These are phyloP conservation scores for Anabacerthia variegaticeps DNA, from an alignment of 2,797 vertebrate genomes.

Conservation along the genomic window DNA sequence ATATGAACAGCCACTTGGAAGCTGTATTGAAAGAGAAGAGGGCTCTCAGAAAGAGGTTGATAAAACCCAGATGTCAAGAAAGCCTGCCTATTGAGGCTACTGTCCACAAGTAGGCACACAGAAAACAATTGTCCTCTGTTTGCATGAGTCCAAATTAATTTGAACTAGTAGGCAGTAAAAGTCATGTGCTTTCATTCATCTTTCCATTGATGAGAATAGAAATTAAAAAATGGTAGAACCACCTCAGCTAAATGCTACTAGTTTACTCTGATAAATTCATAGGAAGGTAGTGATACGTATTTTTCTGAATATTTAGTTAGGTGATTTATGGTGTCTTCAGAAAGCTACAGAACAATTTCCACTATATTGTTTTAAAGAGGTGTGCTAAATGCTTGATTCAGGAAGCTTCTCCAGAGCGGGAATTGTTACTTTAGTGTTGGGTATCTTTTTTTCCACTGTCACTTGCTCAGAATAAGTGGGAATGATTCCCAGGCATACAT, in stretches of 20 bases:
- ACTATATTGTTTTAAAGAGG: not conserved
- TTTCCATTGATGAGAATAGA: not conserved
- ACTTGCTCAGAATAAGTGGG: not conserved
- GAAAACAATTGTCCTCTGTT: not conserved
- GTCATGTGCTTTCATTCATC: not conserved
- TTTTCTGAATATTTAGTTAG: not conserved
- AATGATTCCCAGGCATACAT: not conserved
- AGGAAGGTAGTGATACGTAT: not conserved
- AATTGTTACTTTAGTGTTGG: not conserved
- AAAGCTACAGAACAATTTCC: not conserved
- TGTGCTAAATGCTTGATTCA: not conserved
- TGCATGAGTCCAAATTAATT: not conserved
- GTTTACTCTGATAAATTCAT: not conserved
- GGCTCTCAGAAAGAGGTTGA: constrained; percentile 81
- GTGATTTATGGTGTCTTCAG: not conserved
- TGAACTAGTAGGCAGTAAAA: not conserved
- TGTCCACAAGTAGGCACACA: constrained; percentile 81
- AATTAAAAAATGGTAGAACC: not conserved
- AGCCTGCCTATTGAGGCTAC: constrained; percentile 84
- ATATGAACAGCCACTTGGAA: constrained; percentile 85
- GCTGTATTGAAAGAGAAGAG: constrained; percentile 82
- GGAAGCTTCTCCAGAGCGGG: not conserved
- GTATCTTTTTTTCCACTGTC: not conserved
- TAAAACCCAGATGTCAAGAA: constrained; percentile 81
- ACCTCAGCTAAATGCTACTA: not conserved